A percentile compares a stretch with the other conserved stretches of the same genome.
Conservation (phyloP, 92 coral and sea anemone species). For the Paramuricea clavata region DNA sequence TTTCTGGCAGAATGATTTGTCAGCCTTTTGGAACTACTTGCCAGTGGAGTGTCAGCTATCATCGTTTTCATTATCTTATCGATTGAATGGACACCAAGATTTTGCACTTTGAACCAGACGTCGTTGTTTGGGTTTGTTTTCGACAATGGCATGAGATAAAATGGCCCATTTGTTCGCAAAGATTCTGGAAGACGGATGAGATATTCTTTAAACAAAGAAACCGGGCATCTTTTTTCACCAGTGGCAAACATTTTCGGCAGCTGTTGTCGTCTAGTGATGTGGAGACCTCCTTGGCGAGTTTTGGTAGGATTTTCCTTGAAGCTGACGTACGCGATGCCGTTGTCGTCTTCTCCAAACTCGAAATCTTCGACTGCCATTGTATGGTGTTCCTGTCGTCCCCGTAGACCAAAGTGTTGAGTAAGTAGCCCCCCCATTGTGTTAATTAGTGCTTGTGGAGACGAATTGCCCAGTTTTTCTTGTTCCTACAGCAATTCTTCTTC, state of each 20-base stretch:
- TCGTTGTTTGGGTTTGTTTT: too few relatives aligned
- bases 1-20: conserved; percentile 55
- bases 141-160: too few relatives aligned
- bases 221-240: conserved; percentile 64
- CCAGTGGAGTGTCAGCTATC: conserved; percentile 40
- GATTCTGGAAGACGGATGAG: too few relatives aligned
- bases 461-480: conserved; percentile 42
- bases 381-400: too few relatives aligned
- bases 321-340: too few relatives aligned
- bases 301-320: too few relatives aligned
- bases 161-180: too few relatives aligned
- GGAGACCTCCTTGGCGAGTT: conserved; percentile 44
- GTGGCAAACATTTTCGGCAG: conserved; percentile 64
- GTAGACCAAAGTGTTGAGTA: too few relatives aligned
- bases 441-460: conserved; percentile 9
- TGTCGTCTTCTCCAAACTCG: neutral
- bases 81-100: conserved; percentile 39
- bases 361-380: conserved; percentile 4
- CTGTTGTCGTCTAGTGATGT: conserved; percentile 48
- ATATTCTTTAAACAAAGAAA: too few relatives aligned
- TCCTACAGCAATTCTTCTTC: conserved; percentile 57
- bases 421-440: conserved; percentile 33
- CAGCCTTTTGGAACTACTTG: too few relatives aligned
- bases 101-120: too few relatives aligned
- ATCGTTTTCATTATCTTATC: conserved; percentile 50